Evolutionary conservation across 2,113 vertebrate genomes (phyloP).

Genomic region (Petrocephalus microphthalmus): DNA sequence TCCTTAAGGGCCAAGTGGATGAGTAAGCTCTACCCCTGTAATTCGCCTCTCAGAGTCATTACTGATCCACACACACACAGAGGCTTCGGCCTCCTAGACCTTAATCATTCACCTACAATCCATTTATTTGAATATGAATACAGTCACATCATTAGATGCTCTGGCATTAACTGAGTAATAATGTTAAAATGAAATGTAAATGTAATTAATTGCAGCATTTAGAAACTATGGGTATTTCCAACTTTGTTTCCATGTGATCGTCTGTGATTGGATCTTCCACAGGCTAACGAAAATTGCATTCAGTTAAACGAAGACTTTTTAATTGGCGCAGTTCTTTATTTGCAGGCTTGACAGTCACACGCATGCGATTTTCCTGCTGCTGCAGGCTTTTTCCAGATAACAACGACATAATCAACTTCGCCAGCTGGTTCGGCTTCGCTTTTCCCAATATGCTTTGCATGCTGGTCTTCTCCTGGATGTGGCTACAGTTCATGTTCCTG

Average conservation of each 20-base stretch:
- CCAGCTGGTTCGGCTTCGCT: slow-evolving; percentile 72
- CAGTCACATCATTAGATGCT: not conserved
- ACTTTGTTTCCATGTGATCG: not conserved
- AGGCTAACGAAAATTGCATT: not conserved
- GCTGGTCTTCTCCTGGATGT: slow-evolving; percentile 67
- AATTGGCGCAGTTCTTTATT: not conserved
- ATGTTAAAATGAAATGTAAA: not conserved
- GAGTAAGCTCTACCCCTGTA: slow-evolving; percentile 59
- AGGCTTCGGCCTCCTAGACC: not conserved
- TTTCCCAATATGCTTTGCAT: slow-evolving; percentile 64
- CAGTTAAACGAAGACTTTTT: not conserved
- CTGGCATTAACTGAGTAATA: not conserved
- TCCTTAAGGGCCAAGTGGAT: slow-evolving; percentile 81
- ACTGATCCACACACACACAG: not conserved
- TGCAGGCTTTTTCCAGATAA: slow-evolving; percentile 58
- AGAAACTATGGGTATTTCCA: not conserved
- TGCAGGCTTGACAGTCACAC: not conserved
- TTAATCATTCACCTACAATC: not conserved
- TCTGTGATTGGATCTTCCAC: not conserved
- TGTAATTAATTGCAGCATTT: not conserved
- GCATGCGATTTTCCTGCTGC: not conserved
- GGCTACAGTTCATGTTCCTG: slow-evolving; percentile 73
- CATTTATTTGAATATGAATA: not conserved
- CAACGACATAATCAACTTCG: slow-evolving; percentile 62
- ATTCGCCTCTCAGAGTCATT: not conserved